These are phyloP conservation scores for Raillietiella orientalis DNA, from an alignment of 2,888 invertebrate genomes.

Conservation along the genomic window DNA sequence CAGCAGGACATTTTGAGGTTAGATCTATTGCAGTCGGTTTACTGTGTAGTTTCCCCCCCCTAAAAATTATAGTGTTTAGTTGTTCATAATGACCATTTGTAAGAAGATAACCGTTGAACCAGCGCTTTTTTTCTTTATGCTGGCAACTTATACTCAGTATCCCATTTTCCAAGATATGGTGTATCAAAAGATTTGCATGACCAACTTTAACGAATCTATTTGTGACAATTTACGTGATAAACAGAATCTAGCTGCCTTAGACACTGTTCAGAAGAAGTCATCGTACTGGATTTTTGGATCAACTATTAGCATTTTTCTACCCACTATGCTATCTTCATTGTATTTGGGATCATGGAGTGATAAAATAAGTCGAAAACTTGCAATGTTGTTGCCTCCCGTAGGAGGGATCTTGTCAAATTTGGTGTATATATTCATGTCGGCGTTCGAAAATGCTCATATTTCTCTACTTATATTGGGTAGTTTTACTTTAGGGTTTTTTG, in stretches of 20 bases:
- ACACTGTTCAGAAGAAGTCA: conserved; percentile 9
- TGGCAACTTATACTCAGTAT: conserved; percentile 24
- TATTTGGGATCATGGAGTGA: conserved; percentile 13
- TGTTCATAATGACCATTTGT: no score
- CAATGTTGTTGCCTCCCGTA: conserved; percentile 14
- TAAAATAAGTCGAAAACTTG: conserved; percentile 13
- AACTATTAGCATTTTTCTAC: conserved; percentile 10
- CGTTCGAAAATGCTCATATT: conserved; percentile 9
- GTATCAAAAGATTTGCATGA: conserved; percentile 13
- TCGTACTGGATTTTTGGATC: conserved; percentile 11
- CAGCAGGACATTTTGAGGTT: no score
- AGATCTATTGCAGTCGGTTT: no score
- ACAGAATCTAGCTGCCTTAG: conserved; percentile 8
- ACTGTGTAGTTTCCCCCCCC: no score
- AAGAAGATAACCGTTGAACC: conserved; percentile 47
- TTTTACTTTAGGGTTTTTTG: conserved; percentile 13
- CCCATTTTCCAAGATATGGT: conserved; percentile 14
- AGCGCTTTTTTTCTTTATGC: conserved; percentile 56
- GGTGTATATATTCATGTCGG: conserved; percentile 11
- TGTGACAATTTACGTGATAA: conserved; percentile 9
- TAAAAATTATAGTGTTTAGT: no score
- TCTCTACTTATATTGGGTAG: conserved; percentile 13
- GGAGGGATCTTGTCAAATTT: conserved; percentile 11
- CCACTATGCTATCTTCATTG: conserved; percentile 10
- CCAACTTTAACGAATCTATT: conserved; percentile 4